phyloP scores from a whole-genome alignment of 2,113 vertebrate genomes.

The Salminus brasiliensis region DNA sequence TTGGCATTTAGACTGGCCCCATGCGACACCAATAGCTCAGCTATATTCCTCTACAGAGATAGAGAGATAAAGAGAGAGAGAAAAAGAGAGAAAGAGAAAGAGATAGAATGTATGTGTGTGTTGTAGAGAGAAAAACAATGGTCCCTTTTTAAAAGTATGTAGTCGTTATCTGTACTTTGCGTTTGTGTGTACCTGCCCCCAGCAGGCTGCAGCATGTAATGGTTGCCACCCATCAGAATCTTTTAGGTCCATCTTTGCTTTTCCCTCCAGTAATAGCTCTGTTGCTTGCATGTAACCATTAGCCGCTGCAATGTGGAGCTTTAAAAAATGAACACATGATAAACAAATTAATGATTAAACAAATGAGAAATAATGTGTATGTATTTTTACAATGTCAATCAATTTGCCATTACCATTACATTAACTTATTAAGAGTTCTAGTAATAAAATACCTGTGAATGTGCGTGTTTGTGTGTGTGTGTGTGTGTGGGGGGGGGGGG shows the following conservation, averaged over 20 bases:
- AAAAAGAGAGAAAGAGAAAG: constrained; percentile 29
- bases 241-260: constrained; percentile 85
- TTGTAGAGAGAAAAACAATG: background rate
- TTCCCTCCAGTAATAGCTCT: constrained; percentile 91
- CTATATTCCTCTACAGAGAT: constrained; percentile 88
- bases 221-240: constrained; percentile 96
- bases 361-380: too few relatives aligned
- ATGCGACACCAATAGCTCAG: constrained; percentile 92
- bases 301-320: constrained; percentile 93
- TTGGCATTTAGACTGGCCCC: constrained; percentile 93
- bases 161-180: background rate
- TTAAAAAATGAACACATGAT: constrained; percentile 9
- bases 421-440: too few relatives aligned
- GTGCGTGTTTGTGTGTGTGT: too few relatives aligned
- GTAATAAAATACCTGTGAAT: too few relatives aligned
- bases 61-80: background rate
- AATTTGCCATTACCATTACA: too few relatives aligned
- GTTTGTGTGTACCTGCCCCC: constrained; percentile 88
- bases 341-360: too few relatives aligned
- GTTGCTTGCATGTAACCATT: constrained; percentile 92
- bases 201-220: constrained; percentile 94
- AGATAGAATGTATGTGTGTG: background rate
- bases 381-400: too few relatives aligned
- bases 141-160: background rate
- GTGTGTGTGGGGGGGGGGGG: too few relatives aligned